These are phyloP conservation scores for Phragmatobia fuliginosa DNA, from an alignment of 2,888 invertebrate species.

Conservation along the genomic window DNA sequence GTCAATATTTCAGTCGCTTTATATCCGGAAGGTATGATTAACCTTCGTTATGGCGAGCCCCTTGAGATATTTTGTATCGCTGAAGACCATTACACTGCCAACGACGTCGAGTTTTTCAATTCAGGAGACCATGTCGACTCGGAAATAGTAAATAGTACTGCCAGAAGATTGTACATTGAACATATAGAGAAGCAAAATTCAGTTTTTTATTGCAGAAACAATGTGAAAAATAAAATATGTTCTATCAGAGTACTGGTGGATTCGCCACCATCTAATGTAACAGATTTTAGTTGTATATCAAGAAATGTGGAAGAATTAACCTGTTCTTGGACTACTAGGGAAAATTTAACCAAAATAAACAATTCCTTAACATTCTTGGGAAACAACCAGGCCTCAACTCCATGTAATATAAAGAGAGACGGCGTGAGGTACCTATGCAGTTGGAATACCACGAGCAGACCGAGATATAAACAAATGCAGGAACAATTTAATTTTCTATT, in stretches of 20 bases:
- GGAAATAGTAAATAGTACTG: slow-evolving; percentile 87
- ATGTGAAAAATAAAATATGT: slow-evolving; percentile 63
- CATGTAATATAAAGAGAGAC: slow-evolving; percentile 55
- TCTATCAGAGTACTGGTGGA: slow-evolving; percentile 75
- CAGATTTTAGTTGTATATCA: slow-evolving; percentile 91
- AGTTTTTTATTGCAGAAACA: slow-evolving; percentile 85
- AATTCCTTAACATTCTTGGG: slow-evolving; percentile 66
- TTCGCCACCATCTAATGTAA: slow-evolving; percentile 87
- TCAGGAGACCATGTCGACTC: slow-evolving; percentile 61
- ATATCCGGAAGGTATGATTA: slow-evolving; percentile 86
- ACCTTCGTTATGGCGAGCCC: slow-evolving; percentile 86
- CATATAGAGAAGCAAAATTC: slow-evolving; percentile 83
- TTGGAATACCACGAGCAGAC: slow-evolving; percentile 68
- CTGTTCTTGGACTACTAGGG: slow-evolving; percentile 90
- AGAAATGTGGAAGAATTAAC: slow-evolving; percentile 91
- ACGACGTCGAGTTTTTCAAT: slow-evolving; percentile 77
- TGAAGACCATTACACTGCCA: slow-evolving; percentile 68
- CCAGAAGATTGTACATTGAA: slow-evolving; percentile 86
- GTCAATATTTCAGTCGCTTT: slow-evolving; percentile 69
- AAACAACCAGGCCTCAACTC: slow-evolving; percentile 55
- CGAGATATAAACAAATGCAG: slow-evolving; percentile 78
- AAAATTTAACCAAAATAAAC: slow-evolving; percentile 68
- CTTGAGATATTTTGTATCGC: slow-evolving; percentile 89
- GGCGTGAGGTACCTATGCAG: slow-evolving; percentile 60
- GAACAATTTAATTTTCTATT: slow-evolving; percentile 87